These are phyloP conservation scores for Galaxea fascicularis DNA, from an alignment of 92 coral and sea anemone species.

Conservation along the genomic window DNA sequence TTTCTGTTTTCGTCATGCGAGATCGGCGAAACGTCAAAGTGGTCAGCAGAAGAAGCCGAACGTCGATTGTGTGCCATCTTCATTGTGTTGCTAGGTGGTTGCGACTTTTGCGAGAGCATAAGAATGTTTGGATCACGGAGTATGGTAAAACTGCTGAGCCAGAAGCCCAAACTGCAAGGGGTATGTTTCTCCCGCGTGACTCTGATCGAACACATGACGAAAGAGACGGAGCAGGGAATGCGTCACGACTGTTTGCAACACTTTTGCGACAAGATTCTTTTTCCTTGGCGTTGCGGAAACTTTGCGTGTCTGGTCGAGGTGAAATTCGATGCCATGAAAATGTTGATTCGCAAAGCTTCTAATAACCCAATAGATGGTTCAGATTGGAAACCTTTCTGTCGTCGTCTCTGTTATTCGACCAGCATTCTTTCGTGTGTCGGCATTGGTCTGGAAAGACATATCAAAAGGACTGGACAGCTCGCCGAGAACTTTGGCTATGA, in stretches of 20 bases:
- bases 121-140: not conserved
- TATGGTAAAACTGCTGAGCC: not conserved
- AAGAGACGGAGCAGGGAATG: not conserved
- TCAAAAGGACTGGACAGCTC: not conserved
- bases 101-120: not conserved
- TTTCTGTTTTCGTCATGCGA: no score
- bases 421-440: not conserved
- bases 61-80: not conserved
- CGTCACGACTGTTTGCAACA: not conserved
- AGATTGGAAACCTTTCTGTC: not conserved
- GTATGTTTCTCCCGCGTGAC: not conserved
- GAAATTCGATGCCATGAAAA: not conserved
- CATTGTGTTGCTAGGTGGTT: not conserved
- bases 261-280: not conserved
- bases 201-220: not conserved
- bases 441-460: not conserved
- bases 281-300: constrained; percentile 21
- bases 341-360: not conserved
- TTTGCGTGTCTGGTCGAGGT: constrained; percentile 6
- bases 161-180: not conserved
- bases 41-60: no score
- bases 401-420: constrained; percentile 10
- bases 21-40: no score
- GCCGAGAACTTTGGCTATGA: constrained; percentile 16
- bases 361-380: not conserved